These are phyloP conservation scores for Lepidochitona cinerea DNA, from an alignment of 2,888 invertebrate genomes.

Conservation along the genomic window DNA sequence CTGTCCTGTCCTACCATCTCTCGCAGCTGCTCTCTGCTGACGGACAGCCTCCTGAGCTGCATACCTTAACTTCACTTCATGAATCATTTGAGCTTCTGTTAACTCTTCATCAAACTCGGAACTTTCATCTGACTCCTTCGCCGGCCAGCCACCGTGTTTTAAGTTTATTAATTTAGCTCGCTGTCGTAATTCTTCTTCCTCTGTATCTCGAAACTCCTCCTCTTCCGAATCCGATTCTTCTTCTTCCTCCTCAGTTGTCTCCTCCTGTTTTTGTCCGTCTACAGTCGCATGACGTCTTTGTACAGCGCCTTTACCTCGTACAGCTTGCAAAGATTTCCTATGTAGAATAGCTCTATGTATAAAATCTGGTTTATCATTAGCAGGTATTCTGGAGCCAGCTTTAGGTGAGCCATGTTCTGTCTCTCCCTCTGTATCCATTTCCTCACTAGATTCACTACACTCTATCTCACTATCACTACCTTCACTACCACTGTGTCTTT, in stretches of 20 bases:
- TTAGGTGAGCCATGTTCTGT: neutral
- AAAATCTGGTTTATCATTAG: constrained; percentile 19
- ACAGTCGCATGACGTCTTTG: constrained; percentile 16
- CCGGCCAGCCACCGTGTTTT: constrained; percentile 22
- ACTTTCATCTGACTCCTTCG: constrained; percentile 50
- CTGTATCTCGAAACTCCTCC: constrained; percentile 36
- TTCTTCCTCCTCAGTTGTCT: constrained; percentile 38
- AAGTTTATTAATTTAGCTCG: constrained; percentile 38
- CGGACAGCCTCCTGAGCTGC: constrained; percentile 32
- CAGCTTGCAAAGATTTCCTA: constrained; percentile 3
- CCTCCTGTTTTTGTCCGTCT: constrained; percentile 23
- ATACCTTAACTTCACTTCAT: constrained; percentile 30
- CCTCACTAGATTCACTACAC: constrained; percentile 44
- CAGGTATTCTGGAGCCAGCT: constrained; percentile 23
- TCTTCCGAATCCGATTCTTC: constrained; percentile 15
- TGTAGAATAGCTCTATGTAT: neutral
- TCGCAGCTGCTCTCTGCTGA: constrained; percentile 33
- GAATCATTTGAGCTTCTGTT: constrained; percentile 24
- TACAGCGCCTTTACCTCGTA: constrained; percentile 10
- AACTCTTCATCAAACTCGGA: constrained; percentile 54
- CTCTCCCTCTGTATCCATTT: constrained; percentile 13
- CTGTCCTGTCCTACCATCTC: constrained; percentile 15
- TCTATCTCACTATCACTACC: constrained; percentile 46
- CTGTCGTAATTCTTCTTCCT: constrained; percentile 43
- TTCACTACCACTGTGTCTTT: constrained; percentile 35